These are phyloP conservation scores for Trypoxylon attenuatum DNA, from an alignment of 2,888 invertebrate genomes.

Conservation along the genomic window DNA sequence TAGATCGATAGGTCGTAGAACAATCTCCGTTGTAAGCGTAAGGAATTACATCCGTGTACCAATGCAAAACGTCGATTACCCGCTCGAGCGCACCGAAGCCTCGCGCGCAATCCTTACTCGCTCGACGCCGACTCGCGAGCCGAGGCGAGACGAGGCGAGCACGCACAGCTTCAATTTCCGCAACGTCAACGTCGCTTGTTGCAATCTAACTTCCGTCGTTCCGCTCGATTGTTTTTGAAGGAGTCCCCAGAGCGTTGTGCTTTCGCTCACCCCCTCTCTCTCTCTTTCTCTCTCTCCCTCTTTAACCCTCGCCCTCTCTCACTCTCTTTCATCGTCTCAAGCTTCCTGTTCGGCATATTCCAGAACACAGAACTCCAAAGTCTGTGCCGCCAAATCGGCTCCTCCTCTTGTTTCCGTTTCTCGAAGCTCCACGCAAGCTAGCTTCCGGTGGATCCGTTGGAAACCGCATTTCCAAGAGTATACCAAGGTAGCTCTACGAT, in stretches of 20 bases:
- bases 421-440: too few relatives aligned
- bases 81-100: slow-evolving; percentile 9
- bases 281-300: not conserved
- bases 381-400: too few relatives aligned
- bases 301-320: not conserved
- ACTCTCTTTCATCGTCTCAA: not conserved
- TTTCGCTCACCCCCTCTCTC: not conserved
- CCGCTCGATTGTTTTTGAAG: slow-evolving; percentile 42
- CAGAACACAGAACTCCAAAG: too few relatives aligned
- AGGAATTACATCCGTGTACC: not conserved
- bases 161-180: slow-evolving; percentile 46
- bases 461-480: too few relatives aligned
- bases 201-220: slow-evolving; percentile 43
- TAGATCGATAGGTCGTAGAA: too few relatives aligned
- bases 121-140: not conserved
- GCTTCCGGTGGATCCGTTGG: too few relatives aligned
- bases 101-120: not conserved
- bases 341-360: not conserved
- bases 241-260: not conserved
- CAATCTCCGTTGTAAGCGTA: not conserved
- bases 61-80: slow-evolving; percentile 27
- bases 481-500: too few relatives aligned
- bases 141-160: slow-evolving; percentile 4
- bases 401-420: too few relatives aligned
- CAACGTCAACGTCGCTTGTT: slow-evolving; percentile 38